phyloP scores from a whole-genome alignment of 2,888 invertebrate genomes.

The Nemotelus nigrinus region DNA sequence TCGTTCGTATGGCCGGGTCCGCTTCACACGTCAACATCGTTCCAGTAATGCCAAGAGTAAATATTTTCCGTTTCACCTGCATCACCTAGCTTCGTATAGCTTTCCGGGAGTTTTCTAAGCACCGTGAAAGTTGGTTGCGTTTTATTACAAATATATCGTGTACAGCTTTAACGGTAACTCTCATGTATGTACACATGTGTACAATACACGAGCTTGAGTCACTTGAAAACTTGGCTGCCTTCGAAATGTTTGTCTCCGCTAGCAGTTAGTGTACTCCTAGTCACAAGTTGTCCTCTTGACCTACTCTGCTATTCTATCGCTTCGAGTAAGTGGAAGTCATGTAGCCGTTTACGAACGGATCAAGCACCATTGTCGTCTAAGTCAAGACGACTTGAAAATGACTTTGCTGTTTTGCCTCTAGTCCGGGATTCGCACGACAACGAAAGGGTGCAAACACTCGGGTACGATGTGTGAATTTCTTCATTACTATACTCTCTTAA shows the following conservation, averaged over 20 bases:
- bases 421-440: not conserved
- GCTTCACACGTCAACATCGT: not conserved
- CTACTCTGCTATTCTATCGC: conserved; percentile 4
- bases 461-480: conserved; percentile 27
- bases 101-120: too few relatives aligned
- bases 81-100: not conserved
- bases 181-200: not conserved
- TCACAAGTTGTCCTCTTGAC: conserved; percentile 22
- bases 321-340: not conserved
- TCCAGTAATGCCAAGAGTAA: not conserved
- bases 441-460: not conserved
- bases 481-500: conserved; percentile 21
- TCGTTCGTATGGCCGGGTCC: not conserved
- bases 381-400: not conserved
- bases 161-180: not conserved
- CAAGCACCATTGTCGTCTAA: not conserved
- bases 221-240: not conserved
- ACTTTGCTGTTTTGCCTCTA: not conserved
- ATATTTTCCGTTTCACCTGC: conserved; percentile 1
- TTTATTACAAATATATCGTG: too few relatives aligned
- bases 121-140: too few relatives aligned
- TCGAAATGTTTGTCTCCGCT: conserved; percentile 12
- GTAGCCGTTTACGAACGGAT: not conserved
- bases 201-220: not conserved
- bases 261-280: not conserved